Percentiles rank a stretch among this genome's conserved stretches.
phyloP scores from a whole-genome alignment of 2,888 invertebrate species.

The Zeuzera pyrina region DNA sequence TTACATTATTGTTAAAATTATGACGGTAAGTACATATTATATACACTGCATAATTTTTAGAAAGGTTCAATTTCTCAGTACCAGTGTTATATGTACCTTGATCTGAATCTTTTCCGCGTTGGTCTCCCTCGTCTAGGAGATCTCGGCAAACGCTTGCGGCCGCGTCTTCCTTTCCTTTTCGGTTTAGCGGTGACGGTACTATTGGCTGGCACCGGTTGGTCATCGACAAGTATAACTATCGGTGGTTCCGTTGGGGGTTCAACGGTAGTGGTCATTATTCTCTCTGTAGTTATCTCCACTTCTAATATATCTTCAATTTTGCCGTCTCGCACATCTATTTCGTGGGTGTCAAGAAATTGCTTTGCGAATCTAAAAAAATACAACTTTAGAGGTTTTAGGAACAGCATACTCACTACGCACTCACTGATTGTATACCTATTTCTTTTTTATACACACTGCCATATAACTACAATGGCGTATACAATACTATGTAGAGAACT shows the following conservation, averaged over 20 bases:
- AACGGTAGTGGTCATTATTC: slow-evolving; percentile 30
- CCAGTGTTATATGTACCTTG: slow-evolving; percentile 38
- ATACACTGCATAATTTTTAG: too few relatives aligned
- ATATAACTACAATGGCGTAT: too few relatives aligned
- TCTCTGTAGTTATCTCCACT: slow-evolving; percentile 45
- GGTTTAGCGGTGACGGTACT: slow-evolving; percentile 37
- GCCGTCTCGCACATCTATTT: slow-evolving; percentile 63
- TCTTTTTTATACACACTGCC: too few relatives aligned
- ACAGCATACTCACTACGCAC: too few relatives aligned
- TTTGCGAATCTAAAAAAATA: slow-evolving; percentile 77
- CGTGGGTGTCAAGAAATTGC: slow-evolving; percentile 79
- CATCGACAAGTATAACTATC: slow-evolving; percentile 59
- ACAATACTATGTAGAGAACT: too few relatives aligned
- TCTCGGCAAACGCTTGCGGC: slow-evolving; percentile 49
- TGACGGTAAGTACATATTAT: too few relatives aligned
- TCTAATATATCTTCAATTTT: slow-evolving; percentile 48
- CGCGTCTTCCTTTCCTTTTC: slow-evolving; percentile 45
- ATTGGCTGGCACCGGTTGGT: slow-evolving; percentile 55
- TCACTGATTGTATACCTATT: too few relatives aligned
- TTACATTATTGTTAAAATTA: too few relatives aligned
- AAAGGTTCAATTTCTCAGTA: too few relatives aligned
- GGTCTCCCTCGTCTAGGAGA: slow-evolving; percentile 60
- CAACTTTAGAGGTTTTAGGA: too few relatives aligned
- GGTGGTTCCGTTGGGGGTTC: slow-evolving; percentile 48
- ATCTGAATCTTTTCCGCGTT: slow-evolving; percentile 65